Evolutionary conservation across 2,797 vertebrate genomes (phyloP).

Genomic region (Enteromius fasciolatus): DNA sequence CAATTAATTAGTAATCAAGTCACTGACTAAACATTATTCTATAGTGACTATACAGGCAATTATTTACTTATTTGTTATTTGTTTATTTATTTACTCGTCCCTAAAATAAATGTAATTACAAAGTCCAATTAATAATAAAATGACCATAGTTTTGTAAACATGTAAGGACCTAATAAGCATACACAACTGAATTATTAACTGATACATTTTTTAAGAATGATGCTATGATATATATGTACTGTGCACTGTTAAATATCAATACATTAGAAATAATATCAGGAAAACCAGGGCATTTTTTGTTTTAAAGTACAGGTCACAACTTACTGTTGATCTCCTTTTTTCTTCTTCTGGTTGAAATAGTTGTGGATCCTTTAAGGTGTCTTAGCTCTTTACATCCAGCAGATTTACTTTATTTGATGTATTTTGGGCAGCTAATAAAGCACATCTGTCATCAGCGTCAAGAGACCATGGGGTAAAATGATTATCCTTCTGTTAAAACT

Average conservation of each 20-base stretch:
- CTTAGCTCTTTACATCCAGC: not conserved
- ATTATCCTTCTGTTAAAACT: constrained; percentile 25
- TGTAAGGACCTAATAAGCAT: not conserved
- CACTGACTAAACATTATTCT: constrained; percentile 1
- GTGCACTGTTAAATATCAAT: not conserved
- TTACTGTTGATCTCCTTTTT: not conserved
- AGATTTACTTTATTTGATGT: constrained; percentile 30
- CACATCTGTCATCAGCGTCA: constrained; percentile 32
- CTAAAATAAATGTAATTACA: not conserved
- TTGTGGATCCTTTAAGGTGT: not conserved
- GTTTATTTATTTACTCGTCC: not conserved
- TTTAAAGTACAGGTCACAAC: not conserved
- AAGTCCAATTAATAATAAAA: not conserved
- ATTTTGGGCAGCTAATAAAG: constrained; percentile 25
- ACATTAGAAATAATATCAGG: not conserved
- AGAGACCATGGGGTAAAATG: constrained; percentile 14
- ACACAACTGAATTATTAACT: not conserved
- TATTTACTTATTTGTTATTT: not conserved
- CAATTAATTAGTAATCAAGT: not conserved
- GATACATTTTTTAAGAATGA: not conserved
- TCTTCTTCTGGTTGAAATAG: not conserved
- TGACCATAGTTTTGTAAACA: not conserved
- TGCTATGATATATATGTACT: not conserved
- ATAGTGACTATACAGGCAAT: not conserved
- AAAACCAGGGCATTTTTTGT: not conserved